Base-by-base conservation (phyloP, 1,140 invertebrate species). In the Tetragnatha versicolor region DNA sequence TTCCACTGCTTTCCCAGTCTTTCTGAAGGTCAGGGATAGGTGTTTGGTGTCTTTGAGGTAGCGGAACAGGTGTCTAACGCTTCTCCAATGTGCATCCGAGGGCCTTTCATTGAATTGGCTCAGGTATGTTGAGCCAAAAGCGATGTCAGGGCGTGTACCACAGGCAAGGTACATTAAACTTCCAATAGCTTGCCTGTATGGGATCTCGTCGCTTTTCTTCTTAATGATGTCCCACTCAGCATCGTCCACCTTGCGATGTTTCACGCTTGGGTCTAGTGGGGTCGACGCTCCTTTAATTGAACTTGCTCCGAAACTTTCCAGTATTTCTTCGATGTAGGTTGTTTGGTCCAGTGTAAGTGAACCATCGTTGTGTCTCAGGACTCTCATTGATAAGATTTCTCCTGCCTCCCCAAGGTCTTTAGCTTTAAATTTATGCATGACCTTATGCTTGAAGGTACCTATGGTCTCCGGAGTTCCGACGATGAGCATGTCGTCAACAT, bases 81-180 rank as follows among this genome's bases (percentile, higher is more conserved):
- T 60, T 31, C 55, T 29, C 55, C 55, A 60, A 29, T 60, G 55
- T 2, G 33, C 3, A 31, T 60, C 55, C 14, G 55, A 7, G 17
- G 47, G 47, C n/a, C 47, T 60, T 25, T 33, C 31, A 27, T 27
- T 60, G 10, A 33, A 2, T 25, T 60, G 27, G 55, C 55, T 60
- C 29, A 60, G 2, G 14, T 33, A 60, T 12, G 42, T 47, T 1
- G 42, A 12, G 20, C n/a, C 42, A 20, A 17, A 20, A 1, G 42
- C 42, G 12, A 47, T 2, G 20, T 47, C 42, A 2, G 42, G 42
- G 12, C 42, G 42, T 2, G 42, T 1, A 1, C 42, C 42, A 47
- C 1, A 47, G 42, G 42, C 1, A 84, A 88, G 53, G 79, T 88
- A 88, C 81, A 87, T 84, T 12, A 89, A 79, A 31, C 75, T 33